A percentile compares a stretch with the other conserved stretches of the same genome.
These are phyloP conservation scores for Himalopsyche japonica DNA, from an alignment of 2,888 invertebrate species.

Conservation along the genomic window DNA sequence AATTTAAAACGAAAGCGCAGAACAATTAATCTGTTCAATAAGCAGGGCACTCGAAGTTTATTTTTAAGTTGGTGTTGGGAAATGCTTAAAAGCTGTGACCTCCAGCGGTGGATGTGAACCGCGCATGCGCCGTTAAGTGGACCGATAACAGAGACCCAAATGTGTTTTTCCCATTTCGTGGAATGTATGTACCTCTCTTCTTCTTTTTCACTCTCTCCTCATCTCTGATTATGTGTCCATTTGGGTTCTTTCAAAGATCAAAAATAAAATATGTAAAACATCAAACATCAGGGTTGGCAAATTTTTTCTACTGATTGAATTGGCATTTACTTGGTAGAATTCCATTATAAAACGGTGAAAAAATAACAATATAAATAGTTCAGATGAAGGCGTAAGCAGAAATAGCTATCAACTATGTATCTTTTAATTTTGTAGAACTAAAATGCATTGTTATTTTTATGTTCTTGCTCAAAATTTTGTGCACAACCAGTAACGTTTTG, in stretches of 20 bases:
- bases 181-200: neutral
- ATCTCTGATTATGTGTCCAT: neutral
- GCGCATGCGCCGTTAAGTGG: neutral
- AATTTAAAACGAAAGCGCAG: neutral
- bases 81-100: neutral
- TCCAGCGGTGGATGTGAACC: neutral
- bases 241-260: neutral
- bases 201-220: neutral
- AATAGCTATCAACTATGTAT: no score
- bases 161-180: neutral
- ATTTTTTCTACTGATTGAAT: no score
- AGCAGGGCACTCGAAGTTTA: neutral
- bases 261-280: neutral
- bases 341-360: no score
- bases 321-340: no score
- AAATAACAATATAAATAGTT: no score
- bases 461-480: no score
- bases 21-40: neutral
- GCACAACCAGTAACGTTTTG: no score
- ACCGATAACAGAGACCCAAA: neutral
- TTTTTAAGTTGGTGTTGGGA: neutral
- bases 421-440: no score
- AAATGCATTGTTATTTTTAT: no score
- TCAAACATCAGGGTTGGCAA: neutral
- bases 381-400: no score